phyloP scores from a whole-genome alignment of 2,888 invertebrate species.

The Lasioglossum oenotherae region DNA sequence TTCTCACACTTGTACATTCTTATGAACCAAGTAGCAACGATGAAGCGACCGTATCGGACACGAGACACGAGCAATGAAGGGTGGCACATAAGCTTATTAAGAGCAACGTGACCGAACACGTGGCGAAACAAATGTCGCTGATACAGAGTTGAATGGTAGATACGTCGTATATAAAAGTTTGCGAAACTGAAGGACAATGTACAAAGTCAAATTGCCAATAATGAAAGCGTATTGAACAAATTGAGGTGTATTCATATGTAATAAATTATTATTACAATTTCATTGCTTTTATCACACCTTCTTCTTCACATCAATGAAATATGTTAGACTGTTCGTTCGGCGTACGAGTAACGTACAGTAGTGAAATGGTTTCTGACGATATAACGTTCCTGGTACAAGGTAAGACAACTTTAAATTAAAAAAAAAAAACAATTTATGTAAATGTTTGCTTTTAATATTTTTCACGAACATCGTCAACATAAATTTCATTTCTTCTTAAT shows the following conservation, averaged over 20 bases:
- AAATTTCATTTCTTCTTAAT: neutral
- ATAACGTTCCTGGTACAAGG: neutral
- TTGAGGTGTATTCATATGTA: constrained; percentile 29
- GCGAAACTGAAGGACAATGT: neutral
- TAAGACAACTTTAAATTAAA: neutral
- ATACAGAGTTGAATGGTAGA: constrained; percentile 1
- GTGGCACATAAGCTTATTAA: constrained; percentile 32
- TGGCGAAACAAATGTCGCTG: constrained; percentile 17
- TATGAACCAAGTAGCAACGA: constrained; percentile 22
- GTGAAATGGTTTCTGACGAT: neutral
- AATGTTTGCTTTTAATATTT: neutral
- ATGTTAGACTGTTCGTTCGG: neutral
- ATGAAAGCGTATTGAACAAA: neutral
- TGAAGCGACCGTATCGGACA: constrained; percentile 1
- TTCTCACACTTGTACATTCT: constrained; percentile 37
- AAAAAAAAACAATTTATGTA: neutral
- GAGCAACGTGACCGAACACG: constrained; percentile 26
- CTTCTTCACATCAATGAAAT: neutral
- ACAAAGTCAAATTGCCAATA: constrained; percentile 35
- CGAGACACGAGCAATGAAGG: constrained; percentile 9
- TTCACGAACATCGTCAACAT: neutral
- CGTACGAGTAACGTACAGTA: neutral
- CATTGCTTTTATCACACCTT: neutral
- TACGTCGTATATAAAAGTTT: constrained; percentile 17
- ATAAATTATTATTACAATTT: constrained; percentile 55